Conservation (phyloP, 37 sponge, comb jelly and placozoan species). For the Cladorhizidae sp. region DNA sequence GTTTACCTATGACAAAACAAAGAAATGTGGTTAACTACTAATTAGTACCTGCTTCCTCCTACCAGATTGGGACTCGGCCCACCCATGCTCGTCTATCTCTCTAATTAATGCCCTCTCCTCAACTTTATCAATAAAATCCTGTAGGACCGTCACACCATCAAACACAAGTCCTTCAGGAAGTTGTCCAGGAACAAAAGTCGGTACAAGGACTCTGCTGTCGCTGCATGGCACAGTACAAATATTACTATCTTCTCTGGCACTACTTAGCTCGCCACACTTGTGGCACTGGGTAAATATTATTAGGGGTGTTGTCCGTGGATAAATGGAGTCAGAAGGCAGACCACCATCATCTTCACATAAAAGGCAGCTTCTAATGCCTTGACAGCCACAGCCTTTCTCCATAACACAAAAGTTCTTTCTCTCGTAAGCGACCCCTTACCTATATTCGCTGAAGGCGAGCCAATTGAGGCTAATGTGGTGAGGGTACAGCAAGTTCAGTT, state of each 20-base stretch:
- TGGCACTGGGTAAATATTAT: conserved; percentile 19
- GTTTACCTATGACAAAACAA: too few species aligned
- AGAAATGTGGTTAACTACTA: too few species aligned
- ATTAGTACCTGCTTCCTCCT: conserved; percentile 80
- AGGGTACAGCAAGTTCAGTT: too few species aligned
- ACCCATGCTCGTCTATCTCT: conserved; percentile 57
- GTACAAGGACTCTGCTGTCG: background rate
- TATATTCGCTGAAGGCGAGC: too few species aligned
- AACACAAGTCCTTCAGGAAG: conserved; percentile 10
- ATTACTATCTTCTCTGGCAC: background rate
- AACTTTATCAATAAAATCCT: conserved; percentile 67
- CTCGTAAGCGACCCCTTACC: too few species aligned
- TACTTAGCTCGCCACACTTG: conserved; percentile 45
- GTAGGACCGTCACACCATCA: conserved; percentile 62
- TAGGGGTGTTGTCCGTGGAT: background rate
- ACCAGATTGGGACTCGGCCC: conserved; percentile 94
- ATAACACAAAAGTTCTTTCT: too few species aligned
- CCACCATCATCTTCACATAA: conserved; percentile 47
- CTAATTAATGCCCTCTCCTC: conserved; percentile 67
- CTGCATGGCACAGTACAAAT: background rate
- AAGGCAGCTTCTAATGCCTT: conserved; percentile 68
- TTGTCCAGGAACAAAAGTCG: background rate
- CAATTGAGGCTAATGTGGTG: too few species aligned
- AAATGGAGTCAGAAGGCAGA: background rate
- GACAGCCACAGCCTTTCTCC: conserved; percentile 59